These are phyloP conservation scores for Cyclargus thomasi DNA, from an alignment of 1,140 invertebrate species.

Conservation along the genomic window DNA sequence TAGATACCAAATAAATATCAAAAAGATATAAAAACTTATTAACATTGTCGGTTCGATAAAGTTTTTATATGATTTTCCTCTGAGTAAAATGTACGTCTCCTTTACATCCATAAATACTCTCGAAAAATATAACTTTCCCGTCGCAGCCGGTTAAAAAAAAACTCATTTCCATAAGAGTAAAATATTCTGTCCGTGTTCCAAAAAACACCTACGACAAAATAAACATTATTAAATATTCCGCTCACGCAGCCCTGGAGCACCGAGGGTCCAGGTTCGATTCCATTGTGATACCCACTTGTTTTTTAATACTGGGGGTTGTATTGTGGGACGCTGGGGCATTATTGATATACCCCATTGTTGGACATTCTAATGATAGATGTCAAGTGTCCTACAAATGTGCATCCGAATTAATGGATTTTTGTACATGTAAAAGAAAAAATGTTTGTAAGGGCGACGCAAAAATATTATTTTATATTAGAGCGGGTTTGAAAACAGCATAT, in stretches of 20 bases:
- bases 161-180: constrained; percentile 4
- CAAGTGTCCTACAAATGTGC: constrained; percentile 30
- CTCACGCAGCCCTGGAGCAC: constrained; percentile 58
- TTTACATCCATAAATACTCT: too few relatives aligned
- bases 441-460: background rate
- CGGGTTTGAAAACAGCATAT: too few relatives aligned
- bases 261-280: constrained; percentile 58
- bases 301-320: constrained; percentile 58
- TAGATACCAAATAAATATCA: too few relatives aligned
- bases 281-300: constrained; percentile 67
- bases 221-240: constrained; percentile 44
- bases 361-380: constrained; percentile 41
- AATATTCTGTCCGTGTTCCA: constrained; percentile 27
- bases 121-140: too few relatives aligned
- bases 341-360: constrained; percentile 29
- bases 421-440: background rate
- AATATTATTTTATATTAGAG: background rate
- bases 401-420: constrained; percentile 17
- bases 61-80: too few relatives aligned
- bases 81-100: too few relatives aligned
- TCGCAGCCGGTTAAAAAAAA: too few relatives aligned
- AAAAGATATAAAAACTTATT: too few relatives aligned
- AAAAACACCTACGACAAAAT: constrained; percentile 34
- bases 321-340: constrained; percentile 34
- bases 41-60: too few relatives aligned